Evolutionary conservation across 1,140 invertebrate species (phyloP).

Genomic region (Orchesella cincta): DNA sequence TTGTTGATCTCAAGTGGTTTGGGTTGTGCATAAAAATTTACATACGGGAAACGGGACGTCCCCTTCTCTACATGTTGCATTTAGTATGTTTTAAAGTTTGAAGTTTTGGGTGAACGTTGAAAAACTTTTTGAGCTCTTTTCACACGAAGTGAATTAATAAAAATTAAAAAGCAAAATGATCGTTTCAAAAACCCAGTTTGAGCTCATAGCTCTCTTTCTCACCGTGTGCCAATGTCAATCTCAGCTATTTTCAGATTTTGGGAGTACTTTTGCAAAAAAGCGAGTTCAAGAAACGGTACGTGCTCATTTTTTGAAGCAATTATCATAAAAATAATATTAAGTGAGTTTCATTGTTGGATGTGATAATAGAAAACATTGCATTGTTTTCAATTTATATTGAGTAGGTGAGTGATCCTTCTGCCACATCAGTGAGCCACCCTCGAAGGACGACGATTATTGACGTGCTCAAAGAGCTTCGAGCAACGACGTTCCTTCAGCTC

Average conservation of each 20-base stretch:
- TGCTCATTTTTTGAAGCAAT: no score
- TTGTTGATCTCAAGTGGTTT: background rate
- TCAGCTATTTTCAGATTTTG: conserved; percentile 49
- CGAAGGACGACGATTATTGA: conserved; percentile 50
- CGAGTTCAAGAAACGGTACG: conserved; percentile 49
- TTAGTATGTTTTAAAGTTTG: background rate
- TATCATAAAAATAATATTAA: no score
- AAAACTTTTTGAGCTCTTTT: background rate
- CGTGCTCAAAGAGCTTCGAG: conserved; percentile 49
- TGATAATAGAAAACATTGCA: no score
- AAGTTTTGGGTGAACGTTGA: background rate
- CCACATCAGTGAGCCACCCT: conserved; percentile 48
- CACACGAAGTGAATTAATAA: background rate
- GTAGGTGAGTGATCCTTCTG: conserved; percentile 47
- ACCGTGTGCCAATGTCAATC: conserved; percentile 30
- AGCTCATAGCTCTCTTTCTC: background rate
- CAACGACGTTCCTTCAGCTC: conserved; percentile 50
- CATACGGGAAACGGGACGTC: no score
- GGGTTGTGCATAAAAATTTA: background rate
- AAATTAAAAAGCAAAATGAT: background rate
- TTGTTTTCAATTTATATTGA: no score
- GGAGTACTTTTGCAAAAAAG: conserved; percentile 44
- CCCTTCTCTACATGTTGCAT: background rate
- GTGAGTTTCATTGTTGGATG: no score
- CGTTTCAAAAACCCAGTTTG: background rate